phyloP scores from a whole-genome alignment of 2,113 vertebrate species.

The Tapirus terrestris region DNA sequence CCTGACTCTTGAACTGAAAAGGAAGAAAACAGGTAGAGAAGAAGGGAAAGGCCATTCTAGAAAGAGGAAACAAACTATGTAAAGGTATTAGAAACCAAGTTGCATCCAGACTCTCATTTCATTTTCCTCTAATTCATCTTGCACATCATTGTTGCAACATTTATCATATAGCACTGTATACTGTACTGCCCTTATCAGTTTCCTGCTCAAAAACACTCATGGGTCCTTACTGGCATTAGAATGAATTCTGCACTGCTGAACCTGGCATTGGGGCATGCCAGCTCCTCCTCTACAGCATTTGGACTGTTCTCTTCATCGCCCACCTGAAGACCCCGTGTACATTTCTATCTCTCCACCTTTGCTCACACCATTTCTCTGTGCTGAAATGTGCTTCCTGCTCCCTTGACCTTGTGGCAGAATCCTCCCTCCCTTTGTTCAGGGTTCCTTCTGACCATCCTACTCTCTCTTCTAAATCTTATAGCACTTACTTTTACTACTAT shows the following conservation, averaged over 20 bases:
- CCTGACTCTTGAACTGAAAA: neutral
- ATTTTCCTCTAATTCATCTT: neutral
- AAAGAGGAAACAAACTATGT: neutral
- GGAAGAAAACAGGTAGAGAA: neutral
- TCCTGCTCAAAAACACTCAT: neutral
- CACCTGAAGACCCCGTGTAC: neutral
- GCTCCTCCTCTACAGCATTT: neutral
- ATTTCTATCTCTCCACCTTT: neutral
- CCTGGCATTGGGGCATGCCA: too few species aligned
- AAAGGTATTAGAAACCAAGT: neutral
- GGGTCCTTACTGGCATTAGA: neutral
- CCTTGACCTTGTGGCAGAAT: neutral
- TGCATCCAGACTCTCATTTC: neutral
- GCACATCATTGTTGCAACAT: neutral
- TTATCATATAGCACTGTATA: neutral
- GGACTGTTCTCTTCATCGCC: neutral
- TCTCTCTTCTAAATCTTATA: neutral
- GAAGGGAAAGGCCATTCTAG: neutral
- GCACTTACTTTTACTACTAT: neutral
- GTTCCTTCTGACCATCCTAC: neutral
- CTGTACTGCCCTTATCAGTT: neutral
- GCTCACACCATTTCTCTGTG: neutral
- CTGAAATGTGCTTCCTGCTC: neutral
- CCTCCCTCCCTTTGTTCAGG: neutral
- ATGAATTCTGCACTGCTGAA: neutral